phyloP scores from a whole-genome alignment of 2,888 invertebrate genomes.

The Cerastis leucographa region DNA sequence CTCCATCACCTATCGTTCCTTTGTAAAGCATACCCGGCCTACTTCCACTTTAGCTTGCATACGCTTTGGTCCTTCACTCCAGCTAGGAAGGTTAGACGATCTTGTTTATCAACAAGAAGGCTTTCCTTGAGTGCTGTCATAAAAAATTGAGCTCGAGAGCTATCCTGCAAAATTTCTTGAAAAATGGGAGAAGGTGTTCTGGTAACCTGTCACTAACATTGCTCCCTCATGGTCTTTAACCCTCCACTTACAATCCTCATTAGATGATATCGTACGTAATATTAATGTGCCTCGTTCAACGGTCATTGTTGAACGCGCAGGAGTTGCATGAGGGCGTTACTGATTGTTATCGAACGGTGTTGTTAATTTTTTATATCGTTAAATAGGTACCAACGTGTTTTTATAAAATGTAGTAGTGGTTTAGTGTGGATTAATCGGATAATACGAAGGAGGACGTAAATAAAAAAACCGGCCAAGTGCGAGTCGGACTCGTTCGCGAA shows the following conservation, averaged over 20 bases:
- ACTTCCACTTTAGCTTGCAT: background rate
- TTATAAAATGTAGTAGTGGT: slow-evolving; percentile 2
- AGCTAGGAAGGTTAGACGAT: background rate
- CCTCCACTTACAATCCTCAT: slow-evolving; percentile 45
- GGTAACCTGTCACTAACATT: slow-evolving; percentile 35
- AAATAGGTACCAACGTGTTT: slow-evolving; percentile 3
- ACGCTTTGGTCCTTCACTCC: background rate
- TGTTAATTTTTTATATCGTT: slow-evolving; percentile 49
- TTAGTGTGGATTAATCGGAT: slow-evolving; percentile 17
- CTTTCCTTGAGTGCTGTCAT: background rate
- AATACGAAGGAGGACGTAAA: too few species aligned
- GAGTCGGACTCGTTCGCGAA: too few species aligned
- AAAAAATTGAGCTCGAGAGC: too few species aligned
- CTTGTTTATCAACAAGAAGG: background rate
- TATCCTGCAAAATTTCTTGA: background rate
- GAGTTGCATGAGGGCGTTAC: slow-evolving; percentile 53
- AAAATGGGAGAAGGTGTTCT: background rate
- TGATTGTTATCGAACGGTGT: slow-evolving; percentile 47
- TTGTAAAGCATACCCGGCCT: background rate
- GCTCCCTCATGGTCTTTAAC: slow-evolving; percentile 31
- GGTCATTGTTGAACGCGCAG: slow-evolving; percentile 52
- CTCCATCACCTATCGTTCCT: background rate
- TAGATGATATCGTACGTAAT: slow-evolving; percentile 76
- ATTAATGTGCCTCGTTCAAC: slow-evolving; percentile 71
- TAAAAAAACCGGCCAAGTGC: too few species aligned